These are phyloP conservation scores for Harpagifer antarcticus DNA, from an alignment of 2,797 vertebrate species.

Conservation along the genomic window DNA sequence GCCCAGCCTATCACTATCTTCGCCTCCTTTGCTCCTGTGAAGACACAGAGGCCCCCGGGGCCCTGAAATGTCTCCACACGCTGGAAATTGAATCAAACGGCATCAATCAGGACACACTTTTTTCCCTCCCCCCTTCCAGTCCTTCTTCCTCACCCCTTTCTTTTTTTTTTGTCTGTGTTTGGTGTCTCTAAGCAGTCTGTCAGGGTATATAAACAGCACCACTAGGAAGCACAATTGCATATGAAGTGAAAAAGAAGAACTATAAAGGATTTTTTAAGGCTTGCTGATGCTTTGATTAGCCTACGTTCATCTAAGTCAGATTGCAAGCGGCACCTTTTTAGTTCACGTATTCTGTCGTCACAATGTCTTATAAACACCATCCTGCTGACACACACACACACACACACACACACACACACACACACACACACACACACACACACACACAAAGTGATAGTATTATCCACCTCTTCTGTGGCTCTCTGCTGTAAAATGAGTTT, in stretches of 20 bases:
- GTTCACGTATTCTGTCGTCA: constrained; percentile 40
- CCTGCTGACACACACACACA: constrained; percentile 30
- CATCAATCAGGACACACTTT: constrained; percentile 81
- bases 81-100: constrained; percentile 85
- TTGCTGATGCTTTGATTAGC: constrained; percentile 50
- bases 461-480: constrained; percentile 94
- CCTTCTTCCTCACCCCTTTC: constrained; percentile 36
- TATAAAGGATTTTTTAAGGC: constrained; percentile 23
- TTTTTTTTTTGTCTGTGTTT: constrained; percentile 51
- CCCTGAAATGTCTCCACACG: constrained; percentile 83
- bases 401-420: constrained; percentile 44
- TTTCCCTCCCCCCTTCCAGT: constrained; percentile 38
- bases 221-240: constrained; percentile 54
- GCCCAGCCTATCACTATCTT: constrained; percentile 58
- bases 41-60: constrained; percentile 77
- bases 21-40: constrained; percentile 72
- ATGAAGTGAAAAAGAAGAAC: constrained; percentile 41
- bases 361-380: constrained; percentile 47
- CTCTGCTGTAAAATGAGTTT: constrained; percentile 98
- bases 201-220: constrained; percentile 55
- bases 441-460: constrained; percentile 77
- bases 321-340: constrained; percentile 37
- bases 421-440: constrained; percentile 58
- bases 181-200: constrained; percentile 64
- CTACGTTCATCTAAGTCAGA: constrained; percentile 39